Conservation (phyloP, 2,113 vertebrate genomes). For the Sapayoa aenigma region DNA sequence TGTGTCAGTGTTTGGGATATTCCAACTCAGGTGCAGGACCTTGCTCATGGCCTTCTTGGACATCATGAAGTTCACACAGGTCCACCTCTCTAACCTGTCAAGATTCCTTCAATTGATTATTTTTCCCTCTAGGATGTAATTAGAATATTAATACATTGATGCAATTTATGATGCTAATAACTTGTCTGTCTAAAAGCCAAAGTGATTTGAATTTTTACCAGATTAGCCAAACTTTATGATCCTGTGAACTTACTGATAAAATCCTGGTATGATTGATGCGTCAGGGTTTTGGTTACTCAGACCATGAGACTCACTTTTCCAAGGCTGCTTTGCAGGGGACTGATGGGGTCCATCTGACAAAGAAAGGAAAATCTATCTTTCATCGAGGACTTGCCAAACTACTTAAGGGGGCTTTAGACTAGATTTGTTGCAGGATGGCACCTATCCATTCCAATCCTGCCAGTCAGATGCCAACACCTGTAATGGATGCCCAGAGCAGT, state of each 20-base stretch:
- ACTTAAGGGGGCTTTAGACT: not conserved
- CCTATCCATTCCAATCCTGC: not conserved
- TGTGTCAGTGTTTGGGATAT: not conserved
- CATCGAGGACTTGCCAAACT: not conserved
- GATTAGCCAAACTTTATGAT: not conserved
- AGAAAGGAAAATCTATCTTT: not conserved
- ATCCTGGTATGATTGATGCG: not conserved
- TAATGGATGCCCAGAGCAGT: not conserved
- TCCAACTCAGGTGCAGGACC: not conserved
- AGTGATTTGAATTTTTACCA: not conserved
- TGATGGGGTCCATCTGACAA: not conserved
- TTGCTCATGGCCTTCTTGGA: not conserved
- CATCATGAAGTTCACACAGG: fast-evolving
- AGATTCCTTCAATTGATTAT: not conserved
- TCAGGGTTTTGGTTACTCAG: not conserved
- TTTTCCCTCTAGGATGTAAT: not conserved
- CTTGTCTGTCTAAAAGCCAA: not conserved
- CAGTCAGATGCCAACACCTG: not conserved
- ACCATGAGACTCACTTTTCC: not conserved
- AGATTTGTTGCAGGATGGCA: not conserved
- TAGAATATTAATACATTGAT: not conserved
- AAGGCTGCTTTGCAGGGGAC: not conserved
- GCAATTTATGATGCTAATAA: not conserved
- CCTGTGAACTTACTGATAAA: not conserved
- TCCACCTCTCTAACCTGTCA: fast-evolving